Evolutionary conservation across 2,113 vertebrate species (phyloP).

Genomic region (Lagopus muta): DNA sequence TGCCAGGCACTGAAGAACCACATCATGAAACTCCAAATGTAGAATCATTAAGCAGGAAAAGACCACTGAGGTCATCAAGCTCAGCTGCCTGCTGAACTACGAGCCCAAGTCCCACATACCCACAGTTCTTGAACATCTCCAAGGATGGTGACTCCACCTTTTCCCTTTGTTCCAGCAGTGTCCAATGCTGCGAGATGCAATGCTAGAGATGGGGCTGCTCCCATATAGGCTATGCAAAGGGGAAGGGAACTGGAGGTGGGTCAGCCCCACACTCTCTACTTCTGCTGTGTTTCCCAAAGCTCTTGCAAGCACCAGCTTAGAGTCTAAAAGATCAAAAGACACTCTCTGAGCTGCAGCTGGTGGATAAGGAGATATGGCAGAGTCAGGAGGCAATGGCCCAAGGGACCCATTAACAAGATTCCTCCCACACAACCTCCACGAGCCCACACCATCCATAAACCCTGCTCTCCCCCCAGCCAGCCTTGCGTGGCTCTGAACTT

Average conservation of each 20-base stretch:
- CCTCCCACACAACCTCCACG: constrained; percentile 42
- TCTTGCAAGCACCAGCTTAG: neutral
- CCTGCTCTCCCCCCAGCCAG: constrained; percentile 7
- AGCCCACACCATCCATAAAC: constrained; percentile 60
- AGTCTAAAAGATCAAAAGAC: neutral
- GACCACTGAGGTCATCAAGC: no score
- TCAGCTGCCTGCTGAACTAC: no score
- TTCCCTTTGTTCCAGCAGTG: neutral
- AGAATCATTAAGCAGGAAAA: no score
- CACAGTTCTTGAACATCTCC: no score
- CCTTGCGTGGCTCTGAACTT: constrained; percentile 25
- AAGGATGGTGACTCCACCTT: neutral
- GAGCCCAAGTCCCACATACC: no score
- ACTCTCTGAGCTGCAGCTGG: accelerated
- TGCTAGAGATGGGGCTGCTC: accelerated
- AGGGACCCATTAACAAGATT: constrained; percentile 42
- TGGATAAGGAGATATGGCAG: constrained; percentile 29
- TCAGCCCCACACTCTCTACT: neutral
- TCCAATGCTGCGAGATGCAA: neutral
- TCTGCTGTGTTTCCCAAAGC: neutral
- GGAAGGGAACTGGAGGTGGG: neutral
- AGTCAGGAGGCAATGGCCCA: constrained; percentile 29
- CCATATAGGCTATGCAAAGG: neutral
- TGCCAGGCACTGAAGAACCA: neutral
- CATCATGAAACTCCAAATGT: neutral